Evolutionary conservation across 2,888 invertebrate genomes (phyloP).

Genomic region (Caenorhabditis sp.): DNA sequence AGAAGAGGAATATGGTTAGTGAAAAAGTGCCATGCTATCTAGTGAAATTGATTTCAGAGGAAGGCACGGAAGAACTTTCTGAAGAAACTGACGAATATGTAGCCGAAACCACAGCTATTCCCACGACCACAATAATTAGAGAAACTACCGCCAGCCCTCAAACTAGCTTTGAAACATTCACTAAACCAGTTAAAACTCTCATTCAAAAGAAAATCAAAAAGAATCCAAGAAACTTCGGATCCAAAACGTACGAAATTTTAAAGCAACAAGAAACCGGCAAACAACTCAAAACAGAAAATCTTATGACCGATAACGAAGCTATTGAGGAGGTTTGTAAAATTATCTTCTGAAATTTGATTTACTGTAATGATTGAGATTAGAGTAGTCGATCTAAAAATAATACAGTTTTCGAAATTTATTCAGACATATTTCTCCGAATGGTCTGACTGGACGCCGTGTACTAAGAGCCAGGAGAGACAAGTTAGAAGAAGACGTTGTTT

Average conservation of each 20-base stretch:
- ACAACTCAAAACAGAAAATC: constrained; percentile 6
- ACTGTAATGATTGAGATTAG: too few species aligned
- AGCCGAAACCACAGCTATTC: constrained; percentile 4
- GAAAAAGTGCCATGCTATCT: not conserved
- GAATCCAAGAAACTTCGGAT: constrained; percentile 63
- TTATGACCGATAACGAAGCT: not conserved
- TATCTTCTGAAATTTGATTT: too few species aligned
- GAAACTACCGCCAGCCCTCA: constrained; percentile 23
- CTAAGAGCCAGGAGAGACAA: constrained; percentile 74
- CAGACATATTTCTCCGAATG: constrained; percentile 75
- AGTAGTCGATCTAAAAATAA: too few species aligned
- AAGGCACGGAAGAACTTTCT: not conserved
- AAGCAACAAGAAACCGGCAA: constrained; percentile 40
- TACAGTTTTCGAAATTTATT: not conserved
- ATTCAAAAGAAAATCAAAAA: constrained; percentile 52
- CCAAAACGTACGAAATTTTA: constrained; percentile 60
- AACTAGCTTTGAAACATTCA: constrained; percentile 8
- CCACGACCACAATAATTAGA: not conserved
- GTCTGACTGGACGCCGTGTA: constrained; percentile 77
- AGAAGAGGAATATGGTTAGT: constrained; percentile 21
- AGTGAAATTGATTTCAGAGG: not conserved
- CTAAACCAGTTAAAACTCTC: constrained; percentile 15
- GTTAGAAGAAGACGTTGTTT: constrained; percentile 77
- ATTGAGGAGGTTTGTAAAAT: too few species aligned
- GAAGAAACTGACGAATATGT: constrained; percentile 30